Evolutionary conservation across 2,113 vertebrate species (phyloP).

Genomic region (Parus major): DNA sequence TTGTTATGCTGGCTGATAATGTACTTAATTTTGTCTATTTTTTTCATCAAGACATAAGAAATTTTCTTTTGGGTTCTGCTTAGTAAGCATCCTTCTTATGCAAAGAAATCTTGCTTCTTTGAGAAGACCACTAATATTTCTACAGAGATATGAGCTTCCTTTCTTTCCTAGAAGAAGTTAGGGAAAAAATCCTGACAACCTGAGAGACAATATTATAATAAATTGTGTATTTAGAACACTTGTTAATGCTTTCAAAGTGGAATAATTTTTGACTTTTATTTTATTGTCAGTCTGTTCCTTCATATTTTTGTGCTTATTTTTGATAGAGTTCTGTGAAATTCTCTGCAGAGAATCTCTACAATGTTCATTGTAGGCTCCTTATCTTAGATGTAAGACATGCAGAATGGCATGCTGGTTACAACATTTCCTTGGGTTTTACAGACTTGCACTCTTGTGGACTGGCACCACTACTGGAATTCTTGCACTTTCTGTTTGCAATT

Average conservation of each 20-base stretch:
- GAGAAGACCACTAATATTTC: background rate
- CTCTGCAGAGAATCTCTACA: background rate
- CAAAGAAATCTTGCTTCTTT: background rate
- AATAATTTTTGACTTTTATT: background rate
- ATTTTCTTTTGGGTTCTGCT: background rate
- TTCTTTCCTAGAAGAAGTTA: background rate
- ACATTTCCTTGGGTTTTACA: background rate
- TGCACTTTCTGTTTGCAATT: background rate
- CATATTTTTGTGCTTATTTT: background rate
- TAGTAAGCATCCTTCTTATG: background rate
- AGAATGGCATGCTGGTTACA: rapidly evolving
- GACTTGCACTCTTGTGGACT: background rate
- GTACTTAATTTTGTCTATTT: background rate
- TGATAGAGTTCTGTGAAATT: background rate
- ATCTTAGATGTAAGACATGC: background rate
- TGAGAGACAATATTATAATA: background rate
- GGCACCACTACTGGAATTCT: background rate
- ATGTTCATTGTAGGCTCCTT: background rate
- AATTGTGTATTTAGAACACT: background rate
- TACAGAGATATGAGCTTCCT: background rate
- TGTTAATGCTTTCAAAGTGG: background rate
- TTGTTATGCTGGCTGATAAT: background rate
- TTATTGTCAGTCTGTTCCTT: background rate
- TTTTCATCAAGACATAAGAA: background rate
- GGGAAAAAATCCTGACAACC: background rate